Evolutionary conservation across 2,113 vertebrate species (phyloP), one percentile per base, ranked within the genome.

Genomic region (Pyrgilauda ruficollis): DNA sequence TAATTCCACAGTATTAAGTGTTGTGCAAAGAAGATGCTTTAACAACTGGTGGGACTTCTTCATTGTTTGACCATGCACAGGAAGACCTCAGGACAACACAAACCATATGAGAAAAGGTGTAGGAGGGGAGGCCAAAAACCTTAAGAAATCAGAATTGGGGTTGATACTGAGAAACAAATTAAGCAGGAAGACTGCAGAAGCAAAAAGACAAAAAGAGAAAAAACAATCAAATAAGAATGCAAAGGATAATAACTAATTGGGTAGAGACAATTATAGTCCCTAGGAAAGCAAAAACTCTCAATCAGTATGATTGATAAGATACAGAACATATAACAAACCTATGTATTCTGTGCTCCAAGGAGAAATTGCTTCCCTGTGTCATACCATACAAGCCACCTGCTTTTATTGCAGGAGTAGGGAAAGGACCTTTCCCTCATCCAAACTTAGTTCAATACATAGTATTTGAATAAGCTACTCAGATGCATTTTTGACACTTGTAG

Each of bases 401-500:
- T 91, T 79, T 89, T 21, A 78, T 13, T 63, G 78, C 37, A 72
- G 46, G 20, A 84, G 26, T 18, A 66, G 63, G 46, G 21, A 56
- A 92, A 91, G 18, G 27, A 64, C 35, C 23, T 82, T 68, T 70
- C n/a, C 30, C 41, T 49, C 58, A 47, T 22, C 59, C 43, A 82
- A 75, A 89, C 15, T 24, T 37, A 80, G 35, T 31, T 33, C 92
- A 87, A 84, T n/a, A 52, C 8, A 22, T 43, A 28, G 1, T 7
- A 76, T 87, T 82, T 43, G 44, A 87, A 75, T 22, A 19, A 90
- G 11, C 62, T 79, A 33, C 37, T 89, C 64, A 84, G 84, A 95
- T 53, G 13, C 20, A 46, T 35, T 79, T 72, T 53, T 84, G 19
- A 62, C 27, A 39, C 44, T 39, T 43, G 15, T 22, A 87, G 52